Conservation (phyloP, 1,140 invertebrate genomes). For the Conus betulinus region DNA sequence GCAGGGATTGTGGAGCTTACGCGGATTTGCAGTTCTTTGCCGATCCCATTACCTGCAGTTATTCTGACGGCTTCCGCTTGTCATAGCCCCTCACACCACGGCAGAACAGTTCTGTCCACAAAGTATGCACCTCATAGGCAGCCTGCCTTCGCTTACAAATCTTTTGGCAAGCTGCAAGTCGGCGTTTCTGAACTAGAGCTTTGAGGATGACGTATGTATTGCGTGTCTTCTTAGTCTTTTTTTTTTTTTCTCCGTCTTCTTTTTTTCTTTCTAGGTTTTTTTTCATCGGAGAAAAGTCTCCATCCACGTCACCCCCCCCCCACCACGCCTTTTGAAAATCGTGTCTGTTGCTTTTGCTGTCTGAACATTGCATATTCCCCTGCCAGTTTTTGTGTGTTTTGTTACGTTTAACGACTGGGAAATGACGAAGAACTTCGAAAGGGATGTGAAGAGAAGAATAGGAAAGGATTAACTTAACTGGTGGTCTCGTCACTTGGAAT, state of each 20-base stretch:
- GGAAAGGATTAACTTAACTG: too few species aligned
- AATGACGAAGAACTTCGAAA: too few species aligned
- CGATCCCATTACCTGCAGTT: conserved; percentile 16
- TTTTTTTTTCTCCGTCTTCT: neutral
- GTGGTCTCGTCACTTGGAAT: too few species aligned
- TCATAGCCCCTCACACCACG: neutral
- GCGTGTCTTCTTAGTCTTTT: neutral
- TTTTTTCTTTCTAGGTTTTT: neutral
- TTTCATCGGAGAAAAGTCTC: neutral
- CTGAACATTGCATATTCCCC: neutral
- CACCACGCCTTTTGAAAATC: neutral
- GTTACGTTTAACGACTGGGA: too few species aligned
- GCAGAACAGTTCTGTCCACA: neutral
- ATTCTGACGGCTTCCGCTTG: neutral
- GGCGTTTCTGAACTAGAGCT: too few species aligned
- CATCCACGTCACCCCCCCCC: too few species aligned
- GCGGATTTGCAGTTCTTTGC: conserved; percentile 8
- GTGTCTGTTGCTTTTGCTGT: neutral
- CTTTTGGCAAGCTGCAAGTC: too few species aligned
- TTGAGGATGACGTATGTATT: too few species aligned
- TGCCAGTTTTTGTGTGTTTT: too few species aligned
- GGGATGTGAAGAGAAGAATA: too few species aligned
- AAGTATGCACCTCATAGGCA: neutral
- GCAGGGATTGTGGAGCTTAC: neutral
- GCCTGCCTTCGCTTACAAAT: neutral